Base-by-base conservation (phyloP, 2,888 invertebrate species). In the Hypselothyrea guttata region DNA sequence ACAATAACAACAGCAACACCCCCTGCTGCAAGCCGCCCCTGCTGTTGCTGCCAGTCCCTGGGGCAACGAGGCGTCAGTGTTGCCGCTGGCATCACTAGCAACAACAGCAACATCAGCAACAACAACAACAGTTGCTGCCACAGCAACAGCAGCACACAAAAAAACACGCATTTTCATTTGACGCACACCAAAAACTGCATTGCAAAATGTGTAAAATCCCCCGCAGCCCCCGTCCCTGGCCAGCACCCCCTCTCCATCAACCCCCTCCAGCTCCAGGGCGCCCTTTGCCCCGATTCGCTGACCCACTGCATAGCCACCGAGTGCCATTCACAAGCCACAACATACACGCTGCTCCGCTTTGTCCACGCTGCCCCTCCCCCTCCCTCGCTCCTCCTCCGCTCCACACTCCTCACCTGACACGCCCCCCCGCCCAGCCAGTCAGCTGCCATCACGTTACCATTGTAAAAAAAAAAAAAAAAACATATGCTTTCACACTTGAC, bases 401-500 rank as follows among this genome's bases (percentile, higher is more conserved):
- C n/a, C n/a, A n/a, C n/a, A 9, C 44, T 3, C n/a, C 4, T 2
- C 35, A n/a, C 7, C 35, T 27, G 15, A 9, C 7, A n/a, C n/a
- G n/a, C n/a, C 22, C 49, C 49, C 16, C 18, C 18, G 18, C 33
- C 7, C 22, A 22, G 22, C 22, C 22, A 22, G 22, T 35, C 56
- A 42, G 54, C 38, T 18, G 48, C 45, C 70, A 63, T 56, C 64
- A 58, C 55, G 65, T 77, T 75, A 59, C 58, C 66, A 71, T 82
- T 84, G 75, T 63, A 57, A 78, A n/a, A n/a, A n/a, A n/a, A n/a
- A n/a, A n/a, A n/a, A n/a, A n/a, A n/a, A n/a, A 84, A 77, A 77
- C 76, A 77, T 84, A 84, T 77, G 76, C 76, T 77, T 77, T 76
- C 76, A 82, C 85, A 76, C 76, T 71, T 65, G 79, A 48, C 61